Evolutionary conservation across 1,140 invertebrate species (phyloP).

Genomic region (Drosophila nikananu): DNA sequence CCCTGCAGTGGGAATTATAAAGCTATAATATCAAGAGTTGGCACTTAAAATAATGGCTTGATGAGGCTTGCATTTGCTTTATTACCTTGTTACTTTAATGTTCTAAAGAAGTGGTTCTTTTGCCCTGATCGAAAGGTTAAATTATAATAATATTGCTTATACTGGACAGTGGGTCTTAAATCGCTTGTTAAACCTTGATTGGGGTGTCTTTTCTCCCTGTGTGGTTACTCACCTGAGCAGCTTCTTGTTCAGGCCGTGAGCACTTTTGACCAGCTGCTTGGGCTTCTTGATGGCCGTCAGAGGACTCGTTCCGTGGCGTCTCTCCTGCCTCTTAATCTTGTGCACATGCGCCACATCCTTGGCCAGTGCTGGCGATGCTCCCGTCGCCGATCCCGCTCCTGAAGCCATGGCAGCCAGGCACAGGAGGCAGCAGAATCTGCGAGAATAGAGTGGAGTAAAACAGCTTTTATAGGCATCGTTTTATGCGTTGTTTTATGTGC

Average conservation of each 20-base stretch:
- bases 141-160: neutral
- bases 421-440: constrained; percentile 65
- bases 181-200: neutral
- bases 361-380: constrained; percentile 17
- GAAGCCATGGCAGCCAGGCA: constrained; percentile 55
- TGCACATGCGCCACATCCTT: constrained; percentile 69
- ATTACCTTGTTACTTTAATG: constrained; percentile 12
- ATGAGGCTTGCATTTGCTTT: constrained; percentile 1
- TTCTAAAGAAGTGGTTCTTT: neutral
- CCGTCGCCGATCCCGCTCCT: constrained; percentile 6
- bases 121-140: neutral
- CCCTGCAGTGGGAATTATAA: constrained; percentile 6
- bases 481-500: constrained; percentile 67
- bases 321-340: constrained; percentile 63
- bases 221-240: constrained; percentile 72
- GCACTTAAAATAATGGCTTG: neutral
- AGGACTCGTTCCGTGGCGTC: constrained; percentile 33
- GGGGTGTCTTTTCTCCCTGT: neutral
- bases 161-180: neutral
- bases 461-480: constrained; percentile 62
- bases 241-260: constrained; percentile 80
- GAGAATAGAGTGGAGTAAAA: constrained; percentile 34
- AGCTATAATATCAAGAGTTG: neutral
- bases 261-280: constrained; percentile 60
- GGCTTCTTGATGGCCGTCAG: constrained; percentile 50